These are phyloP conservation scores for Drosophila lacicola DNA, from an alignment of 2,888 invertebrate genomes.

Conservation along the genomic window DNA sequence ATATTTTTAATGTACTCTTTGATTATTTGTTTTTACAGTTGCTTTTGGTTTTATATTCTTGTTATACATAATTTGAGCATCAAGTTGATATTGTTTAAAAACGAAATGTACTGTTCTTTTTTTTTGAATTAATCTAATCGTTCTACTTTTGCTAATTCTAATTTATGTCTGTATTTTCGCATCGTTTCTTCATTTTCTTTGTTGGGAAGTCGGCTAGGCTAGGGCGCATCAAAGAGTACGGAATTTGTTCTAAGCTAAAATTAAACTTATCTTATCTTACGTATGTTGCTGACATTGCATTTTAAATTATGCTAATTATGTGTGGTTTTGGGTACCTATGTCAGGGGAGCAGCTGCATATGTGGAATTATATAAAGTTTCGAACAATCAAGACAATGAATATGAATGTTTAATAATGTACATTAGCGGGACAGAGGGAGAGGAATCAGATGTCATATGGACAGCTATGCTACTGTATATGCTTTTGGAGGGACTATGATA, in stretches of 20 bases:
- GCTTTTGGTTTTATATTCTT: conserved; percentile 70
- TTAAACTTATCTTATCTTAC: conserved; percentile 72
- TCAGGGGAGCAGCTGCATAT: background rate
- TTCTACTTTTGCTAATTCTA: conserved; percentile 38
- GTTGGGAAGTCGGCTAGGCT: conserved; percentile 44
- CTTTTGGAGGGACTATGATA: conserved; percentile 23
- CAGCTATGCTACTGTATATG: conserved; percentile 2
- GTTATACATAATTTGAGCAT: conserved; percentile 57
- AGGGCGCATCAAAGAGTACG: conserved; percentile 39
- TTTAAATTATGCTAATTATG: conserved; percentile 60
- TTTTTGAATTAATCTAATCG: conserved; percentile 25
- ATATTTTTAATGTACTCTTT: conserved; percentile 70
- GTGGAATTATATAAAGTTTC: background rate
- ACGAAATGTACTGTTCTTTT: conserved; percentile 20
- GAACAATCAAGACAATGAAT: conserved; percentile 16
- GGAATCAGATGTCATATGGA: background rate
- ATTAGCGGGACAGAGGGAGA: conserved; percentile 4
- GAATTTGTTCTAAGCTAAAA: conserved; percentile 72
- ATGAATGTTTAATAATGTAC: conserved; percentile 39
- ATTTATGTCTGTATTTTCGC: conserved; percentile 24
- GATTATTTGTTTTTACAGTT: conserved; percentile 64
- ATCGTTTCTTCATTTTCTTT: conserved; percentile 22
- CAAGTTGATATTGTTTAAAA: conserved; percentile 19
- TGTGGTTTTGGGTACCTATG: conserved; percentile 8
- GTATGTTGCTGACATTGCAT: conserved; percentile 48